These are phyloP conservation scores for Toxotes lorentzi DNA, from an alignment of 2,797 vertebrate genomes.

Conservation along the genomic window DNA sequence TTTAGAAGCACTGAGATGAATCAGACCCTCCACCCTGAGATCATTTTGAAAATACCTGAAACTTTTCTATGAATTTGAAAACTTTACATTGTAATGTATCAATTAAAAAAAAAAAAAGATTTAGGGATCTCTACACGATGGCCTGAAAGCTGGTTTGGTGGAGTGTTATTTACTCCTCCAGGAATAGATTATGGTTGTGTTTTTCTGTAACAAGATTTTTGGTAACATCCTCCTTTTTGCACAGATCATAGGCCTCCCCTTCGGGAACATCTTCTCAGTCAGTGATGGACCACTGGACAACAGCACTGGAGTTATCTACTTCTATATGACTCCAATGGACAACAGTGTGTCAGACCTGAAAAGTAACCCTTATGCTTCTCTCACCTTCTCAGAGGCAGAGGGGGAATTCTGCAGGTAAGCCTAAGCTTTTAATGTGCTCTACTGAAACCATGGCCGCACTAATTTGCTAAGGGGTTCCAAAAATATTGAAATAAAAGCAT, in stretches of 20 bases:
- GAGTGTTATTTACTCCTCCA: neutral
- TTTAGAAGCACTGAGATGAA: neutral
- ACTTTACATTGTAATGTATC: too few species aligned
- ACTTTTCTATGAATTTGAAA: neutral
- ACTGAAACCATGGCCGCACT: neutral
- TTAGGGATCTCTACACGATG: neutral
- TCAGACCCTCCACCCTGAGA: neutral
- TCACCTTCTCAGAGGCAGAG: constrained; percentile 90
- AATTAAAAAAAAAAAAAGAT: neutral
- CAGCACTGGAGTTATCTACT: constrained; percentile 91
- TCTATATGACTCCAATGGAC: constrained; percentile 90
- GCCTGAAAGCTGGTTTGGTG: neutral
- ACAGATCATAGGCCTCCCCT: constrained; percentile 91
- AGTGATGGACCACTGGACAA: constrained; percentile 91
- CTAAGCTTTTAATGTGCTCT: neutral
- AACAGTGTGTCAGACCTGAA: constrained; percentile 86
- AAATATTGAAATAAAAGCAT: too few species aligned
- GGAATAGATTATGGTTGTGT: neutral
- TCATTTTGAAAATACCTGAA: neutral
- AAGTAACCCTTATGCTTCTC: constrained; percentile 87
- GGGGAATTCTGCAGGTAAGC: constrained; percentile 91
- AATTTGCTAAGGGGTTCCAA: neutral
- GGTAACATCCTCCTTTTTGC: neutral
- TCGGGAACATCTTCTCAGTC: constrained; percentile 90
- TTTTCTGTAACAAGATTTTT: neutral